These are phyloP conservation scores for Hydraecia micacea DNA, from an alignment of 2,888 invertebrate species.

Conservation along the genomic window DNA sequence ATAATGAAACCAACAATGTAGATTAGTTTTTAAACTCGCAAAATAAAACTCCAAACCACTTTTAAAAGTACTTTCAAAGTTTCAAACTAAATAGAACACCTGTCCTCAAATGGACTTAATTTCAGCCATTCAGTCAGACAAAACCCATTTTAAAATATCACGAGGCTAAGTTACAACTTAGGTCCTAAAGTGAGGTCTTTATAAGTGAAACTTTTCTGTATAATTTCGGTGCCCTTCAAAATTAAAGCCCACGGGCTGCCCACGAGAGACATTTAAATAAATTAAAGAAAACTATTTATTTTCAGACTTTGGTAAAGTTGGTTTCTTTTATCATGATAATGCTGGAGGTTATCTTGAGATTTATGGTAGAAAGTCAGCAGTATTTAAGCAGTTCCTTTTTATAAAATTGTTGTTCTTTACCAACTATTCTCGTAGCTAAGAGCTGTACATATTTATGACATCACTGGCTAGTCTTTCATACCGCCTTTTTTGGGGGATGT, in stretches of 20 bases:
- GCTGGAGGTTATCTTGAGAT: slow-evolving; percentile 17
- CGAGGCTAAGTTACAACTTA: slow-evolving; percentile 38
- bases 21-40: slow-evolving; percentile 3
- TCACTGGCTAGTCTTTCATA: neutral
- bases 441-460: neutral
- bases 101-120: slow-evolving; percentile 51
- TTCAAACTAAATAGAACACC: slow-evolving; percentile 34
- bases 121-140: slow-evolving; percentile 29
- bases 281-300: slow-evolving; percentile 55
- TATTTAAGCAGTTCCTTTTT: neutral
- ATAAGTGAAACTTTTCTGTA: slow-evolving; percentile 49
- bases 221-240: slow-evolving; percentile 48
- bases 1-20: neutral
- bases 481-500: neutral
- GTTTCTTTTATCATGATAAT: slow-evolving; percentile 34
- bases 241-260: slow-evolving; percentile 25
- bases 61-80: slow-evolving; percentile 17
- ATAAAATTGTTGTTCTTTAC: too few species aligned
- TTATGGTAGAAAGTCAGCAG: slow-evolving; percentile 23
- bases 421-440: neutral
- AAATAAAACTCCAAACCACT: slow-evolving; percentile 29
- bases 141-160: slow-evolving; percentile 36
- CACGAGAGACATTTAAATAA: slow-evolving; percentile 50
- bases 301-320: slow-evolving; percentile 8
- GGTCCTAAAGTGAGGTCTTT: slow-evolving; percentile 37